These are phyloP conservation scores for Parambassis ranga DNA, from an alignment of 2,797 vertebrate genomes.

Conservation along the genomic window DNA sequence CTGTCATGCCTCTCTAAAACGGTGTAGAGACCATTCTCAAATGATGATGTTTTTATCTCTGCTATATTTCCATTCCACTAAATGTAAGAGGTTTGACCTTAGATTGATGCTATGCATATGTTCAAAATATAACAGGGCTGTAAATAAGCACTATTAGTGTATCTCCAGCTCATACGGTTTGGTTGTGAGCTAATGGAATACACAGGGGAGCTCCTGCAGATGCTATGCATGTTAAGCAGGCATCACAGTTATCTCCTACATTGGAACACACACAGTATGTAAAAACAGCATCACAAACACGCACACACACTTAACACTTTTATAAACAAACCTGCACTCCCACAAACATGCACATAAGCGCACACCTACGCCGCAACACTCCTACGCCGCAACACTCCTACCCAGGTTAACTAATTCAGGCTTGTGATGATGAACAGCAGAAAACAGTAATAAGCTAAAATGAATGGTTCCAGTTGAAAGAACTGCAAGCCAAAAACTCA, in stretches of 20 bases:
- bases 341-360: background rate
- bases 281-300: no score
- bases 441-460: constrained; percentile 1
- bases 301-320: constrained; percentile 4
- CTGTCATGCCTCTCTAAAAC: background rate
- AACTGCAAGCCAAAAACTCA: background rate
- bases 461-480: background rate
- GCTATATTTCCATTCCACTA: no score
- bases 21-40: background rate
- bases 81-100: constrained; percentile 2
- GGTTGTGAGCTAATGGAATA: background rate
- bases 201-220: constrained; percentile 8
- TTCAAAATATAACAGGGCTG: background rate
- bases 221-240: constrained; percentile 20
- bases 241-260: background rate
- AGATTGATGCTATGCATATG: background rate
- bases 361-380: constrained; percentile 8
- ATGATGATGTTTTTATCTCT: no score
- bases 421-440: background rate
- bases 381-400: constrained; percentile 19
- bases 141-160: constrained; percentile 12
- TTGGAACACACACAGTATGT: background rate
- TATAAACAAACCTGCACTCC: background rate
- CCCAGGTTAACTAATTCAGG: constrained; percentile 21
- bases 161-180: background rate